Evolutionary conservation across 1,140 invertebrate genomes (phyloP), one percentile per base, ranked within the genome.

Genomic region (Papilio helenus): DNA sequence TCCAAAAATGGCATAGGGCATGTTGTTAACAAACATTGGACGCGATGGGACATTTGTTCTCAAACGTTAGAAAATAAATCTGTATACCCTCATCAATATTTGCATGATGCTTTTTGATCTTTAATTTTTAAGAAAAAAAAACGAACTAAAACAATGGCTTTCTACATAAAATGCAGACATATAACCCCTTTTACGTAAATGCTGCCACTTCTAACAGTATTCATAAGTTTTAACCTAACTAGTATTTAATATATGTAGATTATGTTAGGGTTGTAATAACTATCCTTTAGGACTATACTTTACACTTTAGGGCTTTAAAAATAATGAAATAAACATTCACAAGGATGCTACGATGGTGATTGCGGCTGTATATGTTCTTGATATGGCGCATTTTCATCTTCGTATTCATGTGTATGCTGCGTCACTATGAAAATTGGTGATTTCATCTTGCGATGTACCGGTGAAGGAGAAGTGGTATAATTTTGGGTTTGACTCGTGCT

Each of bases 381-480:
- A 79, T 87, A 92, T 9, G 87, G 74, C 29, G 88, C 83, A 82
- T 91, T 91, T 65, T 92, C 89, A 51, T 92, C 89, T 77, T 90
- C 90, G 73, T 87, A 85, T 58, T 81, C 61, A 61, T 82, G 84
- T 61, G 80, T 84, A 42, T 86, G 87, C 76, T 87, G 87, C 3
- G 88, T 83, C 0, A 92, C 87, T 29, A 91, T 90, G 49, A 92
- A 91, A 20, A 92, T 82, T 1, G 90, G 91, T 18, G 90, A 90
- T 71, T 90, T 91, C 34, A 90, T 80, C 76, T 90, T 91, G 7
- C 88, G 81, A 2, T 86, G 84, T 2, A 86, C 85, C 2, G 87
- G 87, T 8, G 89, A 86, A 23, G 88, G 85, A 2, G 89, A 86
- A 0, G 86, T 79, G 0, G 89, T 81, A 55, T 85, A 91, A 72